These are phyloP conservation scores for Proteles cristata DNA, from an alignment of 2,113 vertebrate species.

Conservation along the genomic window DNA sequence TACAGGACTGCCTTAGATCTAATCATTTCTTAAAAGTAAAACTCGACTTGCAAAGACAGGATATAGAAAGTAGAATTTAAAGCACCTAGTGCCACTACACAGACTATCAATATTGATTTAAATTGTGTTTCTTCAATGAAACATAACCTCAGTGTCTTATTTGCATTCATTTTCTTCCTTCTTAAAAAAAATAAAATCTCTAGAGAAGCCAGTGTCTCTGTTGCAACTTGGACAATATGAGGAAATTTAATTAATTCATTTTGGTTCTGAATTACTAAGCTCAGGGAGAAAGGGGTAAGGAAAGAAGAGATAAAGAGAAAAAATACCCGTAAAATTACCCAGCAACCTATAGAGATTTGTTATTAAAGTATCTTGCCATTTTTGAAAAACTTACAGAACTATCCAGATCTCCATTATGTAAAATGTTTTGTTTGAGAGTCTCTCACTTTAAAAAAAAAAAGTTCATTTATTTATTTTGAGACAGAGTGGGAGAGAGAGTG, in stretches of 20 bases:
- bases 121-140: neutral
- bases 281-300: neutral
- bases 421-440: neutral
- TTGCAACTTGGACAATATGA: neutral
- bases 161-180: neutral
- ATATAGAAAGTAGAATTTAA: slow-evolving; percentile 48
- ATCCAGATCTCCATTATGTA: neutral
- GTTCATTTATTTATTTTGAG: too few relatives aligned
- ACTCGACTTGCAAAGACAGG: slow-evolving; percentile 10
- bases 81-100: neutral
- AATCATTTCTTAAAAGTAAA: slow-evolving; percentile 64
- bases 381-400: neutral
- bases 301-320: neutral
- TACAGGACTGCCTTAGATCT: slow-evolving; percentile 52
- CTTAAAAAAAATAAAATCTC: neutral
- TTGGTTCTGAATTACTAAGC: neutral
- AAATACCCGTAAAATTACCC: neutral
- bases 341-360: neutral
- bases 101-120: slow-evolving; percentile 57
- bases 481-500: too few relatives aligned
- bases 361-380: neutral
- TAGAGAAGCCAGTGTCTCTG: neutral
- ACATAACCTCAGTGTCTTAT: neutral
- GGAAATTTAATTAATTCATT: neutral
- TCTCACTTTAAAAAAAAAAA: neutral